A percentile compares a stretch with the other conserved stretches of the same genome.
These are phyloP conservation scores for Agapornis canus DNA, from an alignment of 2,797 vertebrate species.

Conservation along the genomic window DNA sequence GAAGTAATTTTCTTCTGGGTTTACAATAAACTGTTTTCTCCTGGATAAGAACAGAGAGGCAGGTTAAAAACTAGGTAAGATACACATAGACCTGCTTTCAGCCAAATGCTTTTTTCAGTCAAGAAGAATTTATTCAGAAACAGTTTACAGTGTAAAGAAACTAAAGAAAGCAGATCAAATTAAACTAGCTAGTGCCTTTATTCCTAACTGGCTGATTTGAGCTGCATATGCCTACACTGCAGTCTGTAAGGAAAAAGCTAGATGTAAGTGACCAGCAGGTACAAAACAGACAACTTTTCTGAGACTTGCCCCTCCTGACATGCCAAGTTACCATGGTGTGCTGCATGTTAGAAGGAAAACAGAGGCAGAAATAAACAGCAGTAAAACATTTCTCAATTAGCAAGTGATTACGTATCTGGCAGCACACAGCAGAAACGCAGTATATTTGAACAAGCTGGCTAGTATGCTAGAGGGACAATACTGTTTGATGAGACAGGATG, in stretches of 20 bases:
- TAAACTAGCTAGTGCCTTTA: neutral
- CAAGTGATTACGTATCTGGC: neutral
- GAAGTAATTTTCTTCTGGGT: neutral
- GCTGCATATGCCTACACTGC: neutral
- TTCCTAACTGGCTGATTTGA: neutral
- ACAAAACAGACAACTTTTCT: neutral
- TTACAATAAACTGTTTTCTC: neutral
- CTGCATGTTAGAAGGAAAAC: neutral
- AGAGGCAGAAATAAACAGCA: neutral
- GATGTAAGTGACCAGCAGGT: neutral
- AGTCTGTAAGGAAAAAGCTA: neutral
- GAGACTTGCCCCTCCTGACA: neutral
- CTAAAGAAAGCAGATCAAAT: neutral
- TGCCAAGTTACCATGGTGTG: neutral
- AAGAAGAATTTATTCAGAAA: neutral
- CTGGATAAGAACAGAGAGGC: neutral
- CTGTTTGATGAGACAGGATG: neutral
- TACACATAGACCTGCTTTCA: neutral
- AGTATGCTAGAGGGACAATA: neutral
- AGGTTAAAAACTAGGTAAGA: neutral
- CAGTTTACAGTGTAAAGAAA: neutral
- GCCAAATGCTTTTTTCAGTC: neutral
- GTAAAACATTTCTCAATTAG: neutral
- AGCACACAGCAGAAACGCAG: neutral
- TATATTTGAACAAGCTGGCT: neutral